Conservation (phyloP, 2,888 invertebrate species). For the Argyresthia albistria region DNA sequence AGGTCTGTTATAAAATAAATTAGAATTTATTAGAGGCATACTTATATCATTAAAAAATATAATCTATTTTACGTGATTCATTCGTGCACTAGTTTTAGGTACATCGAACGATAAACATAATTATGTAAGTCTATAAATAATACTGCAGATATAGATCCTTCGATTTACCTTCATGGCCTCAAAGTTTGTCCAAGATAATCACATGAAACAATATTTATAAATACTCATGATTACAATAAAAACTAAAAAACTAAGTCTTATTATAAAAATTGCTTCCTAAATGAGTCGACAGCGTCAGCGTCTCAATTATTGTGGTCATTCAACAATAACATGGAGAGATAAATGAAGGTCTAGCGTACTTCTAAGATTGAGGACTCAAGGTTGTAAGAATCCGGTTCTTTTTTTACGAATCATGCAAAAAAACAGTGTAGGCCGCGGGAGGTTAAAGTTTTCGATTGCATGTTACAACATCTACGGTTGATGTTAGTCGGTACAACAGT, state of each 20-base stretch:
- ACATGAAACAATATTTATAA: conserved; percentile 7
- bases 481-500: no score
- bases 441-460: no score
- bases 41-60: no score
- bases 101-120: no score
- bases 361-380: neutral
- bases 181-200: neutral
- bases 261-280: conserved; percentile 20
- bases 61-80: no score
- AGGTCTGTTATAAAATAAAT: no score
- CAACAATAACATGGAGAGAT: neutral
- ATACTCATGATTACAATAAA: conserved; percentile 3
- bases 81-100: no score
- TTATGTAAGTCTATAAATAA: no score
- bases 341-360: neutral
- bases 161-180: no score
- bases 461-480: no score
- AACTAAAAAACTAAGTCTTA: conserved; percentile 11
- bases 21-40: no score
- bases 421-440: neutral
- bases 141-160: no score
- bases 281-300: conserved; percentile 8
- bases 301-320: neutral
- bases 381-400: neutral
- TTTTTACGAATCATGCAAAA: conserved; percentile 1